Evolutionary conservation across 2,113 vertebrate species (phyloP).

Genomic region (Lipophrys pholis): DNA sequence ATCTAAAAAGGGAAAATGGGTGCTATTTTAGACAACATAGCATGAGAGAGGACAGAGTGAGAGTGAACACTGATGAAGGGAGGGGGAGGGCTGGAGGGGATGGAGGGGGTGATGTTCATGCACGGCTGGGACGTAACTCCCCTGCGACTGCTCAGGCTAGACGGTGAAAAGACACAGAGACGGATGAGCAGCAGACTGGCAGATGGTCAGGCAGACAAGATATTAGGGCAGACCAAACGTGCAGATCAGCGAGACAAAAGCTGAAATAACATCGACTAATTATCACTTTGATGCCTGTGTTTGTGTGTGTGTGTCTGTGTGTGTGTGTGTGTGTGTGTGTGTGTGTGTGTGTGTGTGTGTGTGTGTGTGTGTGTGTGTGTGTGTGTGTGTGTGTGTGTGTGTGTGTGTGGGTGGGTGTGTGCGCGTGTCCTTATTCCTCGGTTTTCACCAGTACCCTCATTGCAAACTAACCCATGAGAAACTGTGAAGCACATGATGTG

Average conservation of each 20-base stretch:
- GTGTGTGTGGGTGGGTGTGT: too few species aligned
- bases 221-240: constrained; percentile 9
- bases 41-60: constrained; percentile 9
- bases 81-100: neutral
- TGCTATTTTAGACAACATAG: constrained; percentile 53
- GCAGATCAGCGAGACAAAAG: neutral
- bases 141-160: constrained; percentile 32
- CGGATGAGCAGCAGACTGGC: constrained; percentile 28
- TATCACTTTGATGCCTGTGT: constrained; percentile 31
- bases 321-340: too few species aligned
- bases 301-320: neutral
- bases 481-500: too few species aligned
- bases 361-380: too few species aligned
- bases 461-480: too few species aligned
- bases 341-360: too few species aligned
- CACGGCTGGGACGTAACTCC: constrained; percentile 1
- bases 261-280: constrained; percentile 41
- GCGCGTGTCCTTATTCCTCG: too few species aligned
- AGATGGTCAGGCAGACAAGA: constrained; percentile 45
- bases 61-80: constrained; percentile 2
- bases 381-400: too few species aligned
- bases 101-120: constrained; percentile 1
- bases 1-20: constrained; percentile 30
- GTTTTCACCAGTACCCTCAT: too few species aligned
- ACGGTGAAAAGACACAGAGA: constrained; percentile 15